Evolutionary conservation across 2,113 vertebrate species (phyloP).

Genomic region (Osmerus mordax): DNA sequence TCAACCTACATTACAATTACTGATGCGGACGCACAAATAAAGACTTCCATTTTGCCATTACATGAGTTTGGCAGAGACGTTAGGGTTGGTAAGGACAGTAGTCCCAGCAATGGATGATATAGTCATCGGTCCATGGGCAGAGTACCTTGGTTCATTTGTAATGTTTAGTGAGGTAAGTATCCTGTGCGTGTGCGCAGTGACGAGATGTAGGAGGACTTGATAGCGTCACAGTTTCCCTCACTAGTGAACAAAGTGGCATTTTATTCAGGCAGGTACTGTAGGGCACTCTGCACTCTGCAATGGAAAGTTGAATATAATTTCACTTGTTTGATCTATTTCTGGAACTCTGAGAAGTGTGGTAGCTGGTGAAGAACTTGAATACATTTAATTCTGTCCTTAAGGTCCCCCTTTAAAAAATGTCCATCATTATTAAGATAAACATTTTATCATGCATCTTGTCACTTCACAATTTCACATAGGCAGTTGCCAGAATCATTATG

Average conservation of each 20-base stretch:
- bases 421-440: neutral
- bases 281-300: too few species aligned
- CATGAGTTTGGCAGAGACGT: too few species aligned
- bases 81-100: too few species aligned
- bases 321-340: too few species aligned
- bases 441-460: conserved; percentile 28
- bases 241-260: neutral
- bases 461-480: conserved; percentile 43
- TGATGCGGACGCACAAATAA: conserved; percentile 48
- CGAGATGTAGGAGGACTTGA: conserved; percentile 37
- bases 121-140: neutral
- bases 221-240: conserved; percentile 17
- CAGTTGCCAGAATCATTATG: conserved; percentile 58
- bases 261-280: too few species aligned
- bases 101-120: too few species aligned
- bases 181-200: conserved; percentile 43
- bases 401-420: neutral
- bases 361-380: too few species aligned
- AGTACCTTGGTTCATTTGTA: conserved; percentile 33
- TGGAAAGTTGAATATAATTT: too few species aligned
- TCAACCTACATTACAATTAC: conserved; percentile 30
- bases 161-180: conserved; percentile 28
- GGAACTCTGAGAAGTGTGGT: too few species aligned
- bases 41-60: conserved; percentile 7
- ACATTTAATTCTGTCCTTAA: neutral